Percentiles rank a stretch among this genome's conserved stretches.
Evolutionary conservation across 2,797 vertebrate species (phyloP).

Genomic region (Sebastes iracundus): DNA sequence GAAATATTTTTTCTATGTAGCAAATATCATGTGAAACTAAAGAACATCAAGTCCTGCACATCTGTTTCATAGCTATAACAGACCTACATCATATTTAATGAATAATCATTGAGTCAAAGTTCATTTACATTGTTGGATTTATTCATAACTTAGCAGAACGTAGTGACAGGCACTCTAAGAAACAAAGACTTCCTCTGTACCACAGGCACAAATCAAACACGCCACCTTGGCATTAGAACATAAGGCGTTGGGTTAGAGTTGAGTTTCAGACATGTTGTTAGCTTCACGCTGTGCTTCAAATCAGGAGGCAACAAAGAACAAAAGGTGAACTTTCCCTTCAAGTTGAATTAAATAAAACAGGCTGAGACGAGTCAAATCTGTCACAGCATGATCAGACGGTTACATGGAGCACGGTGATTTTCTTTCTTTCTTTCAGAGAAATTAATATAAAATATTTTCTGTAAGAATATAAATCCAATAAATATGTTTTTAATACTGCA

Average conservation of each 20-base stretch:
- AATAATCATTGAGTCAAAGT: constrained; percentile 14
- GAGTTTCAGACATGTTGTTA: constrained; percentile 25
- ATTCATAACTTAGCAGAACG: constrained; percentile 65
- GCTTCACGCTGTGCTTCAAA: constrained; percentile 11
- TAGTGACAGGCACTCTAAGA: constrained; percentile 64
- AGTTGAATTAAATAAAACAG: constrained; percentile 23
- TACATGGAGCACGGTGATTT: constrained; percentile 15
- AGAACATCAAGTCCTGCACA: not conserved
- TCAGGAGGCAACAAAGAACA: not conserved
- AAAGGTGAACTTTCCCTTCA: constrained; percentile 26
- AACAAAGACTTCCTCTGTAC: constrained; percentile 58
- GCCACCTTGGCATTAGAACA: constrained; percentile 58
- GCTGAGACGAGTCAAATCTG: not conserved
- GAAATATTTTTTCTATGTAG: not conserved
- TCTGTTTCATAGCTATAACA: not conserved
- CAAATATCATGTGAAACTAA: not conserved
- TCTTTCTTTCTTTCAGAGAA: constrained; percentile 28
- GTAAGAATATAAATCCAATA: constrained; percentile 76
- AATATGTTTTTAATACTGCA: constrained; percentile 76
- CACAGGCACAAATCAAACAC: constrained; percentile 77
- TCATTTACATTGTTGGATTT: constrained; percentile 57
- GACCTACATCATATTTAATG: not conserved
- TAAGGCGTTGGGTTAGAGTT: constrained; percentile 67
- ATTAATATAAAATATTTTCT: constrained; percentile 61
- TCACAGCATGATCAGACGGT: constrained; percentile 13